Base-by-base conservation (phyloP, 2,797 vertebrate species). In the Scolopax rusticola region DNA sequence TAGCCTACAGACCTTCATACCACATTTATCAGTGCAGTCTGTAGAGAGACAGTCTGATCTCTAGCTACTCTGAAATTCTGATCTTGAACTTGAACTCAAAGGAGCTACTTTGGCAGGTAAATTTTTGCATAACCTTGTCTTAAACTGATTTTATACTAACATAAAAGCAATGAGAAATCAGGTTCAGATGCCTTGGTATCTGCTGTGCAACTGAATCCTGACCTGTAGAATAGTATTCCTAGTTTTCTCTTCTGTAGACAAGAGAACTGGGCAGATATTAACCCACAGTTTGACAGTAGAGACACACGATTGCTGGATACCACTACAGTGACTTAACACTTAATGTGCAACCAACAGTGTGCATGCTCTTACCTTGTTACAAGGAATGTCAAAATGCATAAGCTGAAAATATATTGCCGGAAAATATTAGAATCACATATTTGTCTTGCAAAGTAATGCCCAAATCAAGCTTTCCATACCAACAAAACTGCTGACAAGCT, bases 161-260 rank as follows among this genome's bases (percentile, higher is more conserved):
- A 78, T 10, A 89, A 95, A 96, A 77, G 3, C 53, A 82, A 43
- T 33, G 43, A 81, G 47, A 82, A 94, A 87, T 73, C 74, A 87
- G 30, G 95, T 47, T 91, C 77, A 93, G 51, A 67, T 64, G 68
- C 40, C 56, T 73, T 65, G 41, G 24, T 78, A 73, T 67, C 43
- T 87, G 41, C 78, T 90, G 32, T 54, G 61, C 60, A 83, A 76
- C 61, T 47, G 73, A 90, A 93, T 73, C 10, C 15, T 51, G 69
- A 86, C 63, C 61, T 7, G n/a, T 20, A 67, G 27, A 91, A 81
- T 45, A 84, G 45, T 41, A 78, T 43, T 91, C 80, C 53, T 40
- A 77, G 25, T 65, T 92, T 33, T 53, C 25, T 68, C 57, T 90
- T 77, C 87, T 61, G 25, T 23, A 69, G 71, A 70, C 30, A 74